phyloP scores from a whole-genome alignment of 2,888 invertebrate species.

The Myopa tessellatipennis region DNA sequence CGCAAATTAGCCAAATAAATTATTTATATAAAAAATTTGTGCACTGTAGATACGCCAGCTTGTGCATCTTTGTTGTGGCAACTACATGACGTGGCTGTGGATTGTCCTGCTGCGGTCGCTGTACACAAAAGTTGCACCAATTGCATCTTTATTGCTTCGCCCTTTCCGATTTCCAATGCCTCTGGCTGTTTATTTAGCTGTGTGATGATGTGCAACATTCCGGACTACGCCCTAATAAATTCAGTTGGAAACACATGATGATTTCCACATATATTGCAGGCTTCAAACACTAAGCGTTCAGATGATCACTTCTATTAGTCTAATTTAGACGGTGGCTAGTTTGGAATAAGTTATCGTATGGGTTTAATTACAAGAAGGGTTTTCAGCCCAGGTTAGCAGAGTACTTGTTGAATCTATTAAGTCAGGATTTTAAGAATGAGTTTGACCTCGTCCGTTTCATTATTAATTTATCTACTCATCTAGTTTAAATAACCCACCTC shows the following conservation, averaged over 20 bases:
- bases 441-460: no score
- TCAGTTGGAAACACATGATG: background rate
- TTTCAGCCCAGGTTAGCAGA: slow-evolving; percentile 36
- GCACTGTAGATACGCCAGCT: background rate
- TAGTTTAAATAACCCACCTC: no score
- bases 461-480: no score
- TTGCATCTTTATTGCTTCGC: background rate
- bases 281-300: slow-evolving; percentile 3
- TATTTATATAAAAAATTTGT: slow-evolving; percentile 49
- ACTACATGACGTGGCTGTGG: background rate
- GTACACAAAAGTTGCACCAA: slow-evolving; percentile 11
- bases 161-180: background rate
- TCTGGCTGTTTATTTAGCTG: background rate
- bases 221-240: background rate
- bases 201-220: background rate
- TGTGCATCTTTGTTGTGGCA: background rate
- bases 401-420: background rate
- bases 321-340: slow-evolving; percentile 43
- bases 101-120: background rate
- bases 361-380: slow-evolving; percentile 59
- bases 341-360: slow-evolving; percentile 58
- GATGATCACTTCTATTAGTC: slow-evolving; percentile 34
- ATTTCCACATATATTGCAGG: background rate
- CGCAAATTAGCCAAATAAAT: slow-evolving; percentile 66
- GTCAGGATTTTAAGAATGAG: no score